Evolutionary conservation across 2,113 vertebrate species (phyloP).

Genomic region (Alosa alosa): DNA sequence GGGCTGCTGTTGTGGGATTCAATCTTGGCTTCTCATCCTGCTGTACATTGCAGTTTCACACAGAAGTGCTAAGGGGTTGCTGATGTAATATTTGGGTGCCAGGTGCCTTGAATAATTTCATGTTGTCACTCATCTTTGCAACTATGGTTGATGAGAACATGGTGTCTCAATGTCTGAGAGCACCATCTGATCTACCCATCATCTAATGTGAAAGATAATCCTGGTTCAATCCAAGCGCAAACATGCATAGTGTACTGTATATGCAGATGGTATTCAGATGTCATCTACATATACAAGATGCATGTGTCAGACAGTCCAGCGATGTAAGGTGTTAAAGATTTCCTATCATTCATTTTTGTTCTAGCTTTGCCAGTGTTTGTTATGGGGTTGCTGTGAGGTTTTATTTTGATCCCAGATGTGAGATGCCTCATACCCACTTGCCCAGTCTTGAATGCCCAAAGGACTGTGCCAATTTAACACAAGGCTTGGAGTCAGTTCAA

Average conservation of each 20-base stretch:
- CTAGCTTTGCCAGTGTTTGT: slow-evolving; percentile 1
- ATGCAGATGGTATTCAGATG: not conserved
- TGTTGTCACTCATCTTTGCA: not conserved
- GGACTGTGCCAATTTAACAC: not conserved
- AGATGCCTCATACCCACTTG: not conserved
- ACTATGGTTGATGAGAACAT: not conserved
- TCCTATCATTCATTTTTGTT: not conserved
- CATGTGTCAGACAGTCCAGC: not conserved
- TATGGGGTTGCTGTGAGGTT: not conserved
- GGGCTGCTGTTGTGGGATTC: not conserved
- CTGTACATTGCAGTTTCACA: not conserved
- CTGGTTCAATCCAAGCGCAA: not conserved
- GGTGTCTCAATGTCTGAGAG: not conserved
- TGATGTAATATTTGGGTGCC: not conserved
- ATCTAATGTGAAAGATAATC: not conserved
- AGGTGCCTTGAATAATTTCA: not conserved
- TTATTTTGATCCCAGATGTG: not conserved
- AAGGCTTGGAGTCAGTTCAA: not conserved
- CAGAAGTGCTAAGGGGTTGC: not conserved
- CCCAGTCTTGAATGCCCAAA: not conserved
- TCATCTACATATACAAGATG: not conserved
- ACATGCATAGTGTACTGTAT: not conserved
- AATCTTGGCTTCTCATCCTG: not conserved
- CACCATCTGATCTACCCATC: not conserved
- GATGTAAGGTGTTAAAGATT: not conserved